Conservation (phyloP, 2,113 vertebrate species). For the Peucedramus taeniatus region DNA sequence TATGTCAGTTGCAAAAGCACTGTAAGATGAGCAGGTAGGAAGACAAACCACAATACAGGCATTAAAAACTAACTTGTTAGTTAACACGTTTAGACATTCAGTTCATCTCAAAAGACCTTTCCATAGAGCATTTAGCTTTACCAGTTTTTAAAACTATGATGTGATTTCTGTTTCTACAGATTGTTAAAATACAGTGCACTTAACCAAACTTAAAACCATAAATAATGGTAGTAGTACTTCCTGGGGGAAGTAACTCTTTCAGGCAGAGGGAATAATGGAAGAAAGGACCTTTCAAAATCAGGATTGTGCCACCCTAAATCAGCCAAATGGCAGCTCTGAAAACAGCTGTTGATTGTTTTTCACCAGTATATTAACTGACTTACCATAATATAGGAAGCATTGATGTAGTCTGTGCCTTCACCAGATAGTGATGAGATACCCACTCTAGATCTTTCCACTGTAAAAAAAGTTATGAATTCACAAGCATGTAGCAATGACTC, state of each 20-base stretch:
- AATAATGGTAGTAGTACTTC: background rate
- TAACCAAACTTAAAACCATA: background rate
- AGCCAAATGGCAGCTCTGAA: background rate
- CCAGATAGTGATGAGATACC: conserved; percentile 77
- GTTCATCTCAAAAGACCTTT: background rate
- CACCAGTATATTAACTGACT: conserved; percentile 24
- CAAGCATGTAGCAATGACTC: background rate
- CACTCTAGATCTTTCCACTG: conserved; percentile 88
- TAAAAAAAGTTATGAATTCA: conserved; percentile 36
- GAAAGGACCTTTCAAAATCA: background rate
- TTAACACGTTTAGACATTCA: background rate
- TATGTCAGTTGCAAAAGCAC: background rate
- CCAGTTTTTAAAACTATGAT: background rate
- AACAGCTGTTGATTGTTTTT: background rate
- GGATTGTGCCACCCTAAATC: background rate
- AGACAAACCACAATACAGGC: background rate
- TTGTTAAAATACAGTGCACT: background rate
- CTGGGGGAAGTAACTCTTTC: background rate
- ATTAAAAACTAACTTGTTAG: background rate
- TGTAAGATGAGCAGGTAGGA: background rate
- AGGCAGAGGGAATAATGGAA: background rate
- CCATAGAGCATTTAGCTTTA: background rate
- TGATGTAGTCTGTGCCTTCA: conserved; percentile 89
- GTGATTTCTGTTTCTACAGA: background rate
- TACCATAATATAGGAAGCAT: conserved; percentile 89